Evolutionary conservation across 2,113 vertebrate genomes (phyloP), one percentile per base, ranked within the genome.

Genomic region (Chaetodon auriga): DNA sequence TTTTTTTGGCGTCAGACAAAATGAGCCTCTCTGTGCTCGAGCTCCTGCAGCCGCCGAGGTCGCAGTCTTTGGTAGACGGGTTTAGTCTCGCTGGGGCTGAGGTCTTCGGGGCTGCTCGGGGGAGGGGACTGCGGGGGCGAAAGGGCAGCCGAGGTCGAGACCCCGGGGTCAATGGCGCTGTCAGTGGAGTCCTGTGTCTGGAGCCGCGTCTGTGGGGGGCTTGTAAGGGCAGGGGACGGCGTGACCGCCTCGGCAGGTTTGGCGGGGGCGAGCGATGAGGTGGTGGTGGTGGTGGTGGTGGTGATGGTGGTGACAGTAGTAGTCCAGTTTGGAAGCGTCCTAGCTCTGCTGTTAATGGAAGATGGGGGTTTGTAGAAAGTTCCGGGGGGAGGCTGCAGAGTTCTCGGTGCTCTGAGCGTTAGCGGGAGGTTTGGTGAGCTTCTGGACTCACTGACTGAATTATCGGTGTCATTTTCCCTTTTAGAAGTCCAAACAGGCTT

Each of bases 361-460:
- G 35, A 23, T 0, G 96, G 96, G 7, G 98, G 98, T 80, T 96
- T 97, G 88, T 99, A 99, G 94, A 99, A 99, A 2, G 97, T 98
- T 86, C 96, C 97, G 12, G 97, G 96, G 0, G 97, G 97, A 9
- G 98, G 98, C 19, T 98, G 97, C 80, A 99, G 93, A 80, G 97
- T 99, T 91, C 98, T 95, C 6, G 97, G 97, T 1, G 95, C 94
- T 89, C 97, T 95, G 89, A 96, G 95, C 19, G 93, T 87, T 73
- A 95, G 65, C 3, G 94, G 72, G 36, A 92, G 83, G 53, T 81
- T 86, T 10, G 80, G 45, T 1, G 87, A 88, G 36, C 74, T 53
- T 19, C 64, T 76, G 0, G 77, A 57, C 60, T 81, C 79, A 4
- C 84, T 36, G 70, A 71, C 90, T 21, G 91, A 87, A 36, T 94